These are phyloP conservation scores for Maconellicoccus hirsutus DNA, from an alignment of 1,140 invertebrate genomes.

Conservation along the genomic window DNA sequence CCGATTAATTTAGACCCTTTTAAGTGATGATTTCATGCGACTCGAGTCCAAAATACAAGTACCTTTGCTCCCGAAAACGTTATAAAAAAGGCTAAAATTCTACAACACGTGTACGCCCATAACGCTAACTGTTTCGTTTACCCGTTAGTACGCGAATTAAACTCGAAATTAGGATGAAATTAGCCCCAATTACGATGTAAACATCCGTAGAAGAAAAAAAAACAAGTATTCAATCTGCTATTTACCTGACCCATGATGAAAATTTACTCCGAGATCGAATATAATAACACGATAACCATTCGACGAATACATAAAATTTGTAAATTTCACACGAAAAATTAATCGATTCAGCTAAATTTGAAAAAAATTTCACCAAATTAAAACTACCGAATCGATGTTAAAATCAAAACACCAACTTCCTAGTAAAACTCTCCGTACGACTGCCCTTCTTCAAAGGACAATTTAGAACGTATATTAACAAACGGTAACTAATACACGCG, in stretches of 20 bases:
- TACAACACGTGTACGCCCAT: not conserved
- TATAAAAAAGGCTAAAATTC: not conserved
- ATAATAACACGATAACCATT: not conserved
- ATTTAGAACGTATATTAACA: not conserved
- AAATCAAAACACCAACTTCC: conserved; percentile 20
- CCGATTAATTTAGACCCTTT: not conserved
- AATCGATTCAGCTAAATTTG: not conserved
- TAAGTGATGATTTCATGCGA: not conserved
- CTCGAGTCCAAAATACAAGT: not conserved
- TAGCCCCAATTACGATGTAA: not conserved
- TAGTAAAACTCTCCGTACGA: not conserved
- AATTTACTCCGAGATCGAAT: not conserved
- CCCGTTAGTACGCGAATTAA: not conserved
- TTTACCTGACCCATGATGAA: conserved; percentile 10
- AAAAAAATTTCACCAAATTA: not conserved
- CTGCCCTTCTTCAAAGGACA: conserved; percentile 17
- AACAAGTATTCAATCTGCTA: not conserved
- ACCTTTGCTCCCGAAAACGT: not conserved
- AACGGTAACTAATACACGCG: not conserved
- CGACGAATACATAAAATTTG: conserved; percentile 7
- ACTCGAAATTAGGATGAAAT: not conserved
- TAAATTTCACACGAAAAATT: not conserved
- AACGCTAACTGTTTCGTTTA: not conserved
- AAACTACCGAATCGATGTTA: not conserved
- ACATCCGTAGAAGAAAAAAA: no score